Evolutionary conservation across 2,113 vertebrate species (phyloP), one percentile per base, ranked within the genome.

Genomic region (Oriolus oriolus): DNA sequence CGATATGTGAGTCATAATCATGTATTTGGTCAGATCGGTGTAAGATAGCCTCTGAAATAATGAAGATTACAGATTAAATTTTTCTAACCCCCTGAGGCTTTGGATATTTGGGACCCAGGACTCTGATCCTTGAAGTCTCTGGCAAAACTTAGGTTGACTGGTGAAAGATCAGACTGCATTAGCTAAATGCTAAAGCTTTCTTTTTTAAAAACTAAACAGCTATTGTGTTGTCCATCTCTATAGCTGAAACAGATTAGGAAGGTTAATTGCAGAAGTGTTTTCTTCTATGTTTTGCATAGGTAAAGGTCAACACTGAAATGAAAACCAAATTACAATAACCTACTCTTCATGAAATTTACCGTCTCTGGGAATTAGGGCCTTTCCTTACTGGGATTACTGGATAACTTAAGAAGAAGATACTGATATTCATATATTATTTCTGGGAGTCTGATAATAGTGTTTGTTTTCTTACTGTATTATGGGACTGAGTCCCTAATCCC

Each of bases 191-290:
- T 56, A 50, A 66, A 89, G 31, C 15, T 73, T 52, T 63, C 30
- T 71, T 49, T 82, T 66, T 44, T 5, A 35, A 78, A 80, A 73
- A 35, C 0, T 20, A 33, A 71, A 18, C 10, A 42, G 9, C 41
- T 66, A 9, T 24, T 56, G 11, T 3, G 1, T 6, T 54, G 9
- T 28, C 27, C 45, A 24, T 26, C 39, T 61, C 50, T 79, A 49
- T 20, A 57, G 13, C 54, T 86, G 59, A 44, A 82, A 37, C 44
- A 49, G 44, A 45, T 44, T 27, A 35, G 33, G 69, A 90, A 79
- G 39, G 42, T 91, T 96, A 90, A 95, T 18, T 80, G 41, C 49
- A 73, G 24, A 77, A 80, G 24, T 45, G 7, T 50, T 84, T 82
- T 78, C 10, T 70, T 57, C 18, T 45, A 39, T 17, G 11, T 85